Evolutionary conservation across 2,888 invertebrate species (phyloP).

Genomic region (Julus scandinavius): DNA sequence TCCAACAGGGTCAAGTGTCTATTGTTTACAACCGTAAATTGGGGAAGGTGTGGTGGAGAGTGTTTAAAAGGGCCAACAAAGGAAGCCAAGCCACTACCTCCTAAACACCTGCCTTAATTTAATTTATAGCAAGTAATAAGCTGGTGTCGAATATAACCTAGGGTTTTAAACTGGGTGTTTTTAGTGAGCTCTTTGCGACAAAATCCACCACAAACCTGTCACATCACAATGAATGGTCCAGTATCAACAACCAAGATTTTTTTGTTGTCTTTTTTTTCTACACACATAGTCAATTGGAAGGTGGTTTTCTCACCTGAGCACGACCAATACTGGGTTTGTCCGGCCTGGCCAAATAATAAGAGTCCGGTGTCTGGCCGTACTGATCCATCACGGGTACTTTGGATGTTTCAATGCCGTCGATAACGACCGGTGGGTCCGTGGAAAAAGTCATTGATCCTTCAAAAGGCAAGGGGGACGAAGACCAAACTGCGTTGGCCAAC

Average conservation of each 20-base stretch:
- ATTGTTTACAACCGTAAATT: neutral
- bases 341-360: slow-evolving; percentile 27
- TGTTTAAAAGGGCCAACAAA: neutral
- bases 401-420: neutral
- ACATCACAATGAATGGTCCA: neutral
- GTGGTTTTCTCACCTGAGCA: slow-evolving; percentile 50
- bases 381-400: neutral
- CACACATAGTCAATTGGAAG: too few species aligned
- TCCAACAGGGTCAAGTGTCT: neutral
- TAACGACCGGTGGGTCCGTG: neutral
- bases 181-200: too few species aligned
- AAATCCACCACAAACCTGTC: too few species aligned
- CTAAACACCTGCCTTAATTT: too few species aligned
- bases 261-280: too few species aligned
- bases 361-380: slow-evolving; percentile 54
- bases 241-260: neutral
- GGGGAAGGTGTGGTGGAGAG: neutral
- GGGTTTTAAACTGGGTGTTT: too few species aligned
- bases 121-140: too few species aligned
- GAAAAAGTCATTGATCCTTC: slow-evolving; percentile 50
- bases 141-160: too few species aligned
- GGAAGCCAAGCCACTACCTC: neutral
- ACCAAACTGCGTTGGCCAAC: neutral
- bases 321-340: slow-evolving; percentile 34
- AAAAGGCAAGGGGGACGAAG: neutral